Percentiles rank a stretch among this genome's conserved stretches.
These are phyloP conservation scores for Corythornis vintsioides DNA, from an alignment of 2,113 vertebrate genomes.

Conservation along the genomic window DNA sequence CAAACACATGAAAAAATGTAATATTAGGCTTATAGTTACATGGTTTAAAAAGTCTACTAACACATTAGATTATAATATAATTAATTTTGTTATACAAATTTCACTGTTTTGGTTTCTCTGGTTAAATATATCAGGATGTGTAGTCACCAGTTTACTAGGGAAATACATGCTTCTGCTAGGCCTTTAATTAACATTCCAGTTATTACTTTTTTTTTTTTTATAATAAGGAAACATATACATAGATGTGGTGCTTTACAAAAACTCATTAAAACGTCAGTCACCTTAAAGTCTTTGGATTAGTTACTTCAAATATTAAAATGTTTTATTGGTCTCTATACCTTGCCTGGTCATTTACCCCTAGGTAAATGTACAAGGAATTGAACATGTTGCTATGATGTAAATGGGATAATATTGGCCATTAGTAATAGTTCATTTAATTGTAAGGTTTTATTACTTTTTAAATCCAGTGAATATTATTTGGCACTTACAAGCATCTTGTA, in stretches of 20 bases:
- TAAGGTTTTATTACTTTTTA: neutral
- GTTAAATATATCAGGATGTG: constrained; percentile 30
- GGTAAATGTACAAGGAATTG: neutral
- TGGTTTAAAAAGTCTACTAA: constrained; percentile 59
- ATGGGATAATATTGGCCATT: neutral
- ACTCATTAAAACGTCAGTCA: neutral
- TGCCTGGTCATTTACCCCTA: neutral
- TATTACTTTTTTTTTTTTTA: neutral
- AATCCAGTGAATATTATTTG: neutral
- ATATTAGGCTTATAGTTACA: constrained; percentile 62
- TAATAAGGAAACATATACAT: constrained; percentile 17
- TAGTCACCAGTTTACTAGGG: constrained; percentile 37
- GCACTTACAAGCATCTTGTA: neutral
- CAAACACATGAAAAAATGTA: constrained; percentile 57
- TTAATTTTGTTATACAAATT: constrained; percentile 16
- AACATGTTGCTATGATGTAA: neutral
- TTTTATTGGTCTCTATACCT: neutral
- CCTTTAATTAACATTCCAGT: constrained; percentile 37
- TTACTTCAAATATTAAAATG: neutral
- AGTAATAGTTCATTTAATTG: neutral
- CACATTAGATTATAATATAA: constrained; percentile 32
- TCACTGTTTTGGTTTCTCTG: neutral
- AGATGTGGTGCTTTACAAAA: neutral
- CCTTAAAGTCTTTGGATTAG: neutral
- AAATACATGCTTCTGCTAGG: constrained; percentile 46